Evolutionary conservation across 2,888 invertebrate genomes (phyloP).

Genomic region (Dryobota labecula): DNA sequence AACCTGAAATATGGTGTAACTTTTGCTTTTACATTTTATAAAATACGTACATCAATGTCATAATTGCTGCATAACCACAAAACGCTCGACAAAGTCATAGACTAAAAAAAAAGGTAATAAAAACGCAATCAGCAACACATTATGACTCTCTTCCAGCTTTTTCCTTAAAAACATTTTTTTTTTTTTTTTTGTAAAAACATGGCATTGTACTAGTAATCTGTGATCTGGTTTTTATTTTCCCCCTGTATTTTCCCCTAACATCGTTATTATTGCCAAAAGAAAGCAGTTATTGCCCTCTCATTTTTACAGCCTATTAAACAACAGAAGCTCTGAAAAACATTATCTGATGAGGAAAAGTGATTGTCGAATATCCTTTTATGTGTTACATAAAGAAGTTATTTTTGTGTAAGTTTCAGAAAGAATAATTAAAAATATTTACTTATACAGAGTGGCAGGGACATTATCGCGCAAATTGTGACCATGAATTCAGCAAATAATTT

Average conservation of each 20-base stretch:
- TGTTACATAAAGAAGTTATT: neutral
- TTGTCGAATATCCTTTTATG: conserved; percentile 28
- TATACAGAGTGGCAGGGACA: no score
- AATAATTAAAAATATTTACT: neutral
- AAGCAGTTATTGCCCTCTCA: conserved; percentile 46
- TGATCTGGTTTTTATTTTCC: conserved; percentile 36
- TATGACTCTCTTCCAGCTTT: conserved; percentile 17
- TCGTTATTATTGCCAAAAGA: conserved; percentile 37
- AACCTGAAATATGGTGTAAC: no score
- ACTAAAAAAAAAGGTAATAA: conserved; percentile 11
- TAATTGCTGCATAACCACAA: conserved; percentile 9
- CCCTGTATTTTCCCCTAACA: conserved; percentile 27
- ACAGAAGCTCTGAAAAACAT: conserved; percentile 41
- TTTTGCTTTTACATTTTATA: no score
- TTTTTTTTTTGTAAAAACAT: conserved; percentile 34
- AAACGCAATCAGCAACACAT: conserved; percentile 26
- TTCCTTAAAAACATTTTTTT: conserved; percentile 24
- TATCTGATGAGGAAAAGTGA: conserved; percentile 28
- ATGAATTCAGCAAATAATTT: no score
- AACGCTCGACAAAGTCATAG: neutral
- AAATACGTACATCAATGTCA: neutral
- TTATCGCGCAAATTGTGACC: no score
- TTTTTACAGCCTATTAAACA: conserved; percentile 61
- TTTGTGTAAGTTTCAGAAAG: neutral
- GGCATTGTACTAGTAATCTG: conserved; percentile 24